Base-by-base conservation (phyloP, 2,888 invertebrate genomes). In the Calephelis perditalis region DNA sequence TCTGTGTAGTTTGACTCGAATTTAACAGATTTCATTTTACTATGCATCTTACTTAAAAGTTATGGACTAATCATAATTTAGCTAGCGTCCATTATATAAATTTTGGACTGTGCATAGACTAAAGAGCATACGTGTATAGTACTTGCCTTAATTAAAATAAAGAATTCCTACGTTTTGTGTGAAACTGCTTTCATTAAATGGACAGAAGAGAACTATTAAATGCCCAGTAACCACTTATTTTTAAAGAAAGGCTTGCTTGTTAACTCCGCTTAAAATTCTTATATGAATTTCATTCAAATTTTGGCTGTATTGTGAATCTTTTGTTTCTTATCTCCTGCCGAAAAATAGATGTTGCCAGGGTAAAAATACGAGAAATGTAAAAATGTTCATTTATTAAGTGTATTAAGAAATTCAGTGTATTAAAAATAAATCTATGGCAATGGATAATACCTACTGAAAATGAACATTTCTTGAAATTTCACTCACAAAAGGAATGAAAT, bases 141-240 rank as follows among this genome's bases (percentile, higher is more conserved):
- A 67, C 62, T 62, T 63, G 61, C 64, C 63, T 67, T 67, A 62
- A 65, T 58, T 61, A 57, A 65, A 63, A 63, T 60, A 67, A 62
- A 67, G 65, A 63, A 64, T 9, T 55, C 59, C 59, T 60, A 47
- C 56, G 59, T 60, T 60, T 60, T 60, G 55, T 60, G 46, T 40
- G 52, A 35, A 52, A 26, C 52, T 35, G 67, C 63, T 67, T 62
- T 63, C 62, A 65, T 67, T 66, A 59, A 64, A 66, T 62, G 52
- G 52, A 52, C 59, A 57, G 47, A 58, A 61, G 62, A 62, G 62
- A 54, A 62, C 63, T 62, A 57, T 60, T 63, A 61, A 67, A 66
- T 62, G 62, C 56, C 55, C 40, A 40, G 40, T 8, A 40, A 56
- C 60, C 60, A 60, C 56, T 60, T 60, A 60, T 46, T 61, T 65